These are phyloP conservation scores for Idaea dimidiata DNA, from an alignment of 2,888 invertebrate species.

Conservation along the genomic window DNA sequence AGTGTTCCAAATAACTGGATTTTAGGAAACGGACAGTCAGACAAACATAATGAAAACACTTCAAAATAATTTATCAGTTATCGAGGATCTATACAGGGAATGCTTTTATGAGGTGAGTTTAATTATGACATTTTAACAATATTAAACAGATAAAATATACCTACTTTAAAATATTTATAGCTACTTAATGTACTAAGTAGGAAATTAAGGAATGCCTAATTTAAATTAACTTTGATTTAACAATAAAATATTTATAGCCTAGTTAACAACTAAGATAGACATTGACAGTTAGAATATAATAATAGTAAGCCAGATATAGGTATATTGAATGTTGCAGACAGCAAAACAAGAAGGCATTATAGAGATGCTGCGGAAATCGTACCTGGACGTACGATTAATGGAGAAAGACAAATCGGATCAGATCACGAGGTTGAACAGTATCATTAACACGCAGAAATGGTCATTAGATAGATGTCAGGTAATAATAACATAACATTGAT, in stretches of 20 bases:
- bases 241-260: neutral
- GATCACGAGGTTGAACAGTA: constrained; percentile 45
- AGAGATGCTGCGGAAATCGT: constrained; percentile 58
- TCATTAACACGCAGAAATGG: constrained; percentile 50
- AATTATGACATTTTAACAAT: neutral
- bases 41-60: constrained; percentile 50
- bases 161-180: no score
- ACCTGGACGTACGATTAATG: constrained; percentile 51
- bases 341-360: constrained; percentile 67
- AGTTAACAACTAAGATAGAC: neutral
- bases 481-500: neutral
- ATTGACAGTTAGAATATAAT: neutral
- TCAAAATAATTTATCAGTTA: constrained; percentile 56
- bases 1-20: constrained; percentile 11
- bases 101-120: constrained; percentile 70
- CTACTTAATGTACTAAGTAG: no score
- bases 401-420: constrained; percentile 52
- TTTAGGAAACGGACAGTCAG: constrained; percentile 52
- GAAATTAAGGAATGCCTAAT: no score
- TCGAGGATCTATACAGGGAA: constrained; percentile 67
- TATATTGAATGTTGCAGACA: constrained; percentile 39
- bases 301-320: neutral
- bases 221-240: neutral
- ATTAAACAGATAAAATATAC: neutral
- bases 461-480: constrained; percentile 59